A percentile compares a stretch with the other conserved stretches of the same genome.
phyloP scores from a whole-genome alignment of 2,888 invertebrate genomes.

The Pammene aurita region DNA sequence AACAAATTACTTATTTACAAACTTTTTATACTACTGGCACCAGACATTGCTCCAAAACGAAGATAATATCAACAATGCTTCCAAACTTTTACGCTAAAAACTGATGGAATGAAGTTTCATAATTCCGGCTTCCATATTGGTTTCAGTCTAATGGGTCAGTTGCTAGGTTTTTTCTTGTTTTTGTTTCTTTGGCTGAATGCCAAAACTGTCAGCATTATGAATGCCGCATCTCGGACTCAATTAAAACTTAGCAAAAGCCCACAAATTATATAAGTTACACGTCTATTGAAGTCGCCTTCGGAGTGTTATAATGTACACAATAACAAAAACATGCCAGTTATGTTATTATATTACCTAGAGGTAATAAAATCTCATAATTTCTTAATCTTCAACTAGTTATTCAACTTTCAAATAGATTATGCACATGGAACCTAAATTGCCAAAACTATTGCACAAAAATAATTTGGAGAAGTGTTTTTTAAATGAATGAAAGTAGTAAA shows the following conservation, averaged over 20 bases:
- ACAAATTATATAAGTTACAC: neutral
- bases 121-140: neutral
- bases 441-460: too few species aligned
- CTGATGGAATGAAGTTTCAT: neutral
- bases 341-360: too few species aligned
- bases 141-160: constrained; percentile 14
- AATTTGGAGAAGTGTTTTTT: too few species aligned
- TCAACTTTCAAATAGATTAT: too few species aligned
- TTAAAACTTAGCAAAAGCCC: neutral
- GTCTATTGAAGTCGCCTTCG: neutral
- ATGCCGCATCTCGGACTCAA: constrained; percentile 8
- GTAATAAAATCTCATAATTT: too few species aligned
- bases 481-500: too few species aligned
- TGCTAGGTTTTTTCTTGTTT: neutral
- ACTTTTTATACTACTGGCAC: neutral
- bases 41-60: constrained; percentile 5
- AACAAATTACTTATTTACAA: neutral
- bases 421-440: too few species aligned
- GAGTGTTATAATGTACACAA: neutral
- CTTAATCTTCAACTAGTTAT: too few species aligned
- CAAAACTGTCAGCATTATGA: constrained; percentile 5
- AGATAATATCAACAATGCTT: constrained; percentile 8
- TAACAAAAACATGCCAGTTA: too few species aligned
- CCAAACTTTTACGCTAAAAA: neutral
- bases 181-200: constrained; percentile 14